Conservation (phyloP, 1,140 invertebrate genomes). For the Neodiprion fabricii region DNA sequence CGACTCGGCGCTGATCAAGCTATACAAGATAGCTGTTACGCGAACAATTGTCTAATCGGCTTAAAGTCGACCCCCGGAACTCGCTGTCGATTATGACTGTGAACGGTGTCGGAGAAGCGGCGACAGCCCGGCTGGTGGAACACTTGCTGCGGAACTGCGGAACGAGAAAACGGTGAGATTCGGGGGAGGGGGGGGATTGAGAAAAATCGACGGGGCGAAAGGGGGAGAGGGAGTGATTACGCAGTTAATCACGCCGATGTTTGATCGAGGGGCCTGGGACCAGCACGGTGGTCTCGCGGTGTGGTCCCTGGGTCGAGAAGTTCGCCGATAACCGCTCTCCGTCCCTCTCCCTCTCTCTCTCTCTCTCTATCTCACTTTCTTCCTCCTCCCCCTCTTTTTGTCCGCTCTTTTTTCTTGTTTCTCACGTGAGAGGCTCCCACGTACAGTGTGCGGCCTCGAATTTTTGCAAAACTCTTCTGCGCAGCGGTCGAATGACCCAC, state of each 20-base stretch:
- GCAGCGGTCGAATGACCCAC: conserved; percentile 53
- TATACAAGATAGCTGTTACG: neutral
- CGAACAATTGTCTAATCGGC: neutral
- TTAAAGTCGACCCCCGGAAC: neutral
- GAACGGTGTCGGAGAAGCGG: conserved; percentile 15
- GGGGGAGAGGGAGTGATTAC: conserved; percentile 29
- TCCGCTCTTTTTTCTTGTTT: conserved; percentile 17
- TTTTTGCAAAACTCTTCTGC: conserved; percentile 49
- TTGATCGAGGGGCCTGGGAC: conserved; percentile 45
- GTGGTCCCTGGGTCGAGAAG: conserved; percentile 46
- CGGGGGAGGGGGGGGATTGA: neutral
- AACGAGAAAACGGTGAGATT: neutral
- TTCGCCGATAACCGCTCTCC: conserved; percentile 22
- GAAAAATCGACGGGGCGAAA: neutral
- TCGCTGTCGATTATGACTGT: neutral
- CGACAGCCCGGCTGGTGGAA: neutral
- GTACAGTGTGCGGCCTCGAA: conserved; percentile 43
- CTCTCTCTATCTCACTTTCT: conserved; percentile 15
- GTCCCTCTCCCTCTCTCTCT: conserved; percentile 15
- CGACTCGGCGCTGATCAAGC: neutral
- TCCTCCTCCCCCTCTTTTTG: conserved; percentile 13
- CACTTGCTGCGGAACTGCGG: neutral
- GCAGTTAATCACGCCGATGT: conserved; percentile 45
- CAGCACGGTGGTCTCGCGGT: conserved; percentile 52
- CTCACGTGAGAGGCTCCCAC: neutral